These are phyloP conservation scores for Falco punctatus DNA, from an alignment of 2,113 vertebrate genomes.

Conservation along the genomic window DNA sequence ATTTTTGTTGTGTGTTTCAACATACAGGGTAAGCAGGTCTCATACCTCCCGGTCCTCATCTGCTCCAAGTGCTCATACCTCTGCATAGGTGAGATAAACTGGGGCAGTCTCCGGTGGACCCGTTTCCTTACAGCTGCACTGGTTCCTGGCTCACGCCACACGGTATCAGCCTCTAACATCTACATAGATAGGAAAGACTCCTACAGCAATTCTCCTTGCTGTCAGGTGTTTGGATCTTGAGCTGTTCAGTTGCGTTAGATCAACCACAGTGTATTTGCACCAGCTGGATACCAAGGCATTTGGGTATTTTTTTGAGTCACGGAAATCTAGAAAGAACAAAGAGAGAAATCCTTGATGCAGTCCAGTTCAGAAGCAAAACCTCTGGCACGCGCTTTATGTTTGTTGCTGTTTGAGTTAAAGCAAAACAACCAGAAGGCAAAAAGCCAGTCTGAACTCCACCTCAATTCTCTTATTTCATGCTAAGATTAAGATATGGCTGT, in stretches of 20 bases:
- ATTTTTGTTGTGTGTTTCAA: neutral
- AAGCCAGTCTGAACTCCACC: neutral
- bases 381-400: neutral
- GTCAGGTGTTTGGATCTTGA: neutral
- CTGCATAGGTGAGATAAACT: neutral
- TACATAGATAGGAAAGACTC: neutral
- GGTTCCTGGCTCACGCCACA: neutral
- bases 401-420: neutral
- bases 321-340: neutral
- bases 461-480: neutral
- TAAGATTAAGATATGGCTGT: neutral
- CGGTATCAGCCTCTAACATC: neutral
- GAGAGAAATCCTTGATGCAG: neutral
- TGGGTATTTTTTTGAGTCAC: neutral
- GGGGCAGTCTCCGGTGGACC: neutral
- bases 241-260: neutral
- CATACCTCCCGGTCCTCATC: neutral
- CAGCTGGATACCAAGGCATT: accelerated
- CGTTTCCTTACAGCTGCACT: neutral
- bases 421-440: neutral
- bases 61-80: neutral
- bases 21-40: neutral
- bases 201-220: neutral
- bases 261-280: neutral
- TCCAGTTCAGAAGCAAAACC: neutral